These are phyloP conservation scores for Apis florea DNA, from an alignment of 1,140 invertebrate genomes.

Conservation along the genomic window DNA sequence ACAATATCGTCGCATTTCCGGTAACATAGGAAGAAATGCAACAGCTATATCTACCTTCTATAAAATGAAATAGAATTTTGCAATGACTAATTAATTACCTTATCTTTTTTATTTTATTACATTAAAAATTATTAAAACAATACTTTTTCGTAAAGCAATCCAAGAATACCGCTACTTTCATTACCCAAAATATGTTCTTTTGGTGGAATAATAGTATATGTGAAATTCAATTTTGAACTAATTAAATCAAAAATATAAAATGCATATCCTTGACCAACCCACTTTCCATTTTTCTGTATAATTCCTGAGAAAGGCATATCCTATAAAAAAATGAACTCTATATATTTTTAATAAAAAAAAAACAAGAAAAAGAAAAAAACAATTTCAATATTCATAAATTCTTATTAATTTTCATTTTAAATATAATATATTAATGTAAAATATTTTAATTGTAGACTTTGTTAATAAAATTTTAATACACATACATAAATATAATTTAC, in stretches of 20 bases:
- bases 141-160: conserved; percentile 83
- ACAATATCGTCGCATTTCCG: conserved; percentile 81
- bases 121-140: conserved; percentile 20
- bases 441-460: no score
- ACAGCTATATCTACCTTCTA: conserved; percentile 89
- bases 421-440: no score
- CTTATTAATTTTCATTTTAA: no score
- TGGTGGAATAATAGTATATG: conserved; percentile 84
- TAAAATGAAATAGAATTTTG: conserved; percentile 39
- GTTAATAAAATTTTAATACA: no score
- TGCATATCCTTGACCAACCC: conserved; percentile 84
- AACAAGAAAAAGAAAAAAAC: not conserved
- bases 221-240: conserved; percentile 86
- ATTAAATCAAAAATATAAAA: conserved; percentile 87
- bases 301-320: conserved; percentile 75
- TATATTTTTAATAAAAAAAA: not conserved
- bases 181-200: conserved; percentile 81
- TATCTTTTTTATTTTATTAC: not conserved
- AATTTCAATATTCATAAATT: no score
- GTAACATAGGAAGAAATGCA: conserved; percentile 87
- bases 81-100: not conserved
- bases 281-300: conserved; percentile 80
- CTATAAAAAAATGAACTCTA: conserved; percentile 43
- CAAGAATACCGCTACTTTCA: conserved; percentile 82
- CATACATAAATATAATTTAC: no score